phyloP scores from a whole-genome alignment of 2,113 vertebrate species.

The Bufo bufo region DNA sequence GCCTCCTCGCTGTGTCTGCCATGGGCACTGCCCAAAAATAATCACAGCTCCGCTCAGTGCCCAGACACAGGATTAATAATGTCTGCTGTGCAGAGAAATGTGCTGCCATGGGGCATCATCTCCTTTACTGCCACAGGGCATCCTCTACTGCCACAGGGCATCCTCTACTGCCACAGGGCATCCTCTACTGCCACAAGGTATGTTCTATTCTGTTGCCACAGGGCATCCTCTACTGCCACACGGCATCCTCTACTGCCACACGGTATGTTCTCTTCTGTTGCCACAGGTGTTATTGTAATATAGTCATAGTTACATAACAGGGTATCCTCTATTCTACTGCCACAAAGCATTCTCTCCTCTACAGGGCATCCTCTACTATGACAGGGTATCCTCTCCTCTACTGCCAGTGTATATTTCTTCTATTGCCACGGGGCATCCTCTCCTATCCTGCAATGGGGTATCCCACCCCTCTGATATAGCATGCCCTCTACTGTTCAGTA shows the following conservation, averaged over 20 bases:
- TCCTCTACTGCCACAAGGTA: background rate
- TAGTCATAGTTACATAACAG: too few species aligned
- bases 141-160: background rate
- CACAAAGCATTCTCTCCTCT: background rate
- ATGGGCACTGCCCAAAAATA: slow-evolving; percentile 5
- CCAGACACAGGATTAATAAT: background rate
- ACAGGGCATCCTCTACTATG: background rate
- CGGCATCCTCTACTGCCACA: background rate
- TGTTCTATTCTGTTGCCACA: background rate
- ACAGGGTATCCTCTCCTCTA: background rate
- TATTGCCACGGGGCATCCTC: background rate
- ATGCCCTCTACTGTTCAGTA: background rate
- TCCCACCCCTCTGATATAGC: background rate
- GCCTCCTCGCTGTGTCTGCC: background rate
- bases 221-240: background rate
- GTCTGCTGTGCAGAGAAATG: background rate
- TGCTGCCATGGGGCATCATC: background rate
- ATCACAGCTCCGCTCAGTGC: background rate
- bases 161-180: background rate
- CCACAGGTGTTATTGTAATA: too few species aligned
- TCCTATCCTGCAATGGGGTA: background rate
- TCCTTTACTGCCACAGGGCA: background rate
- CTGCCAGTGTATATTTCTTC: background rate
- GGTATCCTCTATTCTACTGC: background rate
- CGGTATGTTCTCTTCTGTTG: slow-evolving; percentile 3